phyloP scores from a whole-genome alignment of 2,797 vertebrate species.

The Acanthis flammea region DNA sequence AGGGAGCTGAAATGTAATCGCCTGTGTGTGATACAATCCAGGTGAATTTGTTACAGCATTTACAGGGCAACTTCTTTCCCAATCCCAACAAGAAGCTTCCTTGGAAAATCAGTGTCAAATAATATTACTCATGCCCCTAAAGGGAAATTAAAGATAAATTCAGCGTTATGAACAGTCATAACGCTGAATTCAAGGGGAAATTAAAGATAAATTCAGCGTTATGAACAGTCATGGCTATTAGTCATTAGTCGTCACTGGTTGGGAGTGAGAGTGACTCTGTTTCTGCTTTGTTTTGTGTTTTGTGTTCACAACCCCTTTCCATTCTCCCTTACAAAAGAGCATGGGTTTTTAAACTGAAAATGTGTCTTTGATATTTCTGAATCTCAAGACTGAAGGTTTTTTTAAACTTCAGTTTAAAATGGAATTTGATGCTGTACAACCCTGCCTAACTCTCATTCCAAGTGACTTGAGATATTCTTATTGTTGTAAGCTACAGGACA shows the following conservation, averaged over 20 bases:
- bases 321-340: not conserved
- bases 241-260: not conserved
- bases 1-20: not conserved
- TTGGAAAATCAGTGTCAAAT: not conserved
- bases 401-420: not conserved
- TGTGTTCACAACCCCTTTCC: not conserved
- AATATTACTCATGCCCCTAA: not conserved
- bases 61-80: not conserved
- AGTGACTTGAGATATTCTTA: not conserved
- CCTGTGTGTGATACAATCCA: not conserved
- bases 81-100: not conserved
- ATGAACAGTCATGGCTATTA: not conserved
- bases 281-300: not conserved
- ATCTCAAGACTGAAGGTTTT: not conserved
- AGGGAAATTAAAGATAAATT: no score
- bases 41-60: not conserved
- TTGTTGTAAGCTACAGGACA: not conserved
- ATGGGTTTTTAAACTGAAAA: not conserved
- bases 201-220: not conserved
- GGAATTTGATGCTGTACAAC: not conserved
- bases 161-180: not conserved
- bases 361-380: not conserved
- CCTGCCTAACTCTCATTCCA: not conserved
- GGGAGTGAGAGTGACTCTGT: not conserved
- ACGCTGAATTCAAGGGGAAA: not conserved